A percentile compares a stretch with the other conserved stretches of the same genome.
Evolutionary conservation across 2,797 vertebrate genomes (phyloP).

Genomic region (Lerista edwardsae): DNA sequence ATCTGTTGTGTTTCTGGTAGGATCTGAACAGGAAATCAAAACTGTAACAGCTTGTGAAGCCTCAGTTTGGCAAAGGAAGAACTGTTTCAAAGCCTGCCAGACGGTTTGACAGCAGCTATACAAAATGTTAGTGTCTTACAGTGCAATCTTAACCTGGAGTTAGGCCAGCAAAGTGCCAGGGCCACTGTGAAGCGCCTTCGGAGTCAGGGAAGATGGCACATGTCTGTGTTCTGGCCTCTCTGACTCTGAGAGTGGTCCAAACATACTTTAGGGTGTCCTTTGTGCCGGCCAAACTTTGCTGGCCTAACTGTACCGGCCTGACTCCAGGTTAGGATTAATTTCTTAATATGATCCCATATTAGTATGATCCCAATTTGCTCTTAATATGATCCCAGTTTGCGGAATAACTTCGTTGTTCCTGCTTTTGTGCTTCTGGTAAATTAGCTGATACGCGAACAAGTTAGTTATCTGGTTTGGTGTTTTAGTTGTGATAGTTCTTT

Average conservation of each 20-base stretch:
- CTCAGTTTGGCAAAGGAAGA: not conserved
- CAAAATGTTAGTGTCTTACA: not conserved
- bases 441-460: conserved; percentile 1
- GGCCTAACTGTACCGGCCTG: too few relatives aligned
- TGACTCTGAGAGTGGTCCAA: too few relatives aligned
- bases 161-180: too few relatives aligned
- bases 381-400: not conserved
- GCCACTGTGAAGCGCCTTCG: too few relatives aligned
- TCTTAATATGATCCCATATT: too few relatives aligned
- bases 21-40: not conserved
- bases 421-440: not conserved
- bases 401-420: not conserved
- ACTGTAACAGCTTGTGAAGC: not conserved
- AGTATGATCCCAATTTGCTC: too few relatives aligned
- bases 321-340: too few relatives aligned
- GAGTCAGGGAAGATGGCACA: too few relatives aligned
- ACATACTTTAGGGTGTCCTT: too few relatives aligned
- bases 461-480: not conserved
- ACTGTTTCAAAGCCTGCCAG: not conserved
- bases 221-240: too few relatives aligned
- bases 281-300: too few relatives aligned
- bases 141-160: too few relatives aligned
- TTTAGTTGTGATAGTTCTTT: not conserved
- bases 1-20: not conserved
- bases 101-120: not conserved